phyloP scores from a whole-genome alignment of 2,888 invertebrate genomes.

The Acanthoscelides obtectus region DNA sequence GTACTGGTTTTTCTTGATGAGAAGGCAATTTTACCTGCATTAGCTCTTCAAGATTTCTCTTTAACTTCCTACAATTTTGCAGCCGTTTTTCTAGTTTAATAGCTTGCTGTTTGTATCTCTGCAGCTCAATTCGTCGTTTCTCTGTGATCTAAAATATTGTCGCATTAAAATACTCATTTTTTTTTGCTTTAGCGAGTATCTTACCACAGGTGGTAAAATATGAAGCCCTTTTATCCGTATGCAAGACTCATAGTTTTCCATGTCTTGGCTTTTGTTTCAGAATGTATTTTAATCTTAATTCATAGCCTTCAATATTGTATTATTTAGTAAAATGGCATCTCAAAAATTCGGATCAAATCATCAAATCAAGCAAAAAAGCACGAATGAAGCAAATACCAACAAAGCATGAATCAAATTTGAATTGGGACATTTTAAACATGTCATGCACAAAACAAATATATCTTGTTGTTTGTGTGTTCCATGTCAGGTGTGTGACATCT shows the following conservation, averaged over 20 bases:
- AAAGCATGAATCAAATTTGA: too few relatives aligned
- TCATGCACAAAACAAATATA: too few relatives aligned
- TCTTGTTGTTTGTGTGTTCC: too few relatives aligned
- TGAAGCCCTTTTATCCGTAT: conserved; percentile 70
- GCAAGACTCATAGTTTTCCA: conserved; percentile 55
- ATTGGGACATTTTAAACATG: too few relatives aligned
- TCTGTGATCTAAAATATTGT: conserved; percentile 57
- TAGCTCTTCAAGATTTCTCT: conserved; percentile 31
- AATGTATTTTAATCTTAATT: neutral
- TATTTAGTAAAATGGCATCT: neutral
- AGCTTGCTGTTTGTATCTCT: conserved; percentile 62
- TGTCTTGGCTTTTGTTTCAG: neutral
- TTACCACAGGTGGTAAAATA: conserved; percentile 72
- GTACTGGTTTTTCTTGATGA: conserved; percentile 7
- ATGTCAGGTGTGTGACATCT: neutral
- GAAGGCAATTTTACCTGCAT: neutral
- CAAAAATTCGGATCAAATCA: too few relatives aligned
- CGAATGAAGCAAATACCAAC: too few relatives aligned
- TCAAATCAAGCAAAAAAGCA: too few relatives aligned
- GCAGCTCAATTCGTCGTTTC: conserved; percentile 60
- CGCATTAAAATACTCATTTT: neutral
- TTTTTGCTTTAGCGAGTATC: conserved; percentile 29
- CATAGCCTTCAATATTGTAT: neutral
- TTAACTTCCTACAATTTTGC: conserved; percentile 45
- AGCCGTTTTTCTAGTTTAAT: conserved; percentile 60